phyloP scores from a whole-genome alignment of 2,797 vertebrate genomes.

The Falco columbarius region DNA sequence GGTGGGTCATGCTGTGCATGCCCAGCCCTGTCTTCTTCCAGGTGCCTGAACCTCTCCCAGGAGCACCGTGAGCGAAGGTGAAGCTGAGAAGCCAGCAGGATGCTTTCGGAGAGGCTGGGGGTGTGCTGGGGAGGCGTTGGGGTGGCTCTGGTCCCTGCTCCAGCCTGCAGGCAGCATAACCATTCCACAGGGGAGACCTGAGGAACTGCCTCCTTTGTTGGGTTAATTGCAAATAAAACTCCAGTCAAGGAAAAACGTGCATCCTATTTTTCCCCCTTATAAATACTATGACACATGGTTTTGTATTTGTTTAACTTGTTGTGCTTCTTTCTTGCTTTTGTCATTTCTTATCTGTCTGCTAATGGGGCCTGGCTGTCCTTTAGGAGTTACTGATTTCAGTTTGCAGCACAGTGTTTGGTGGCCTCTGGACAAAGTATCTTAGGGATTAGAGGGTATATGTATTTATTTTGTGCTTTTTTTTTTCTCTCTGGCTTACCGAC shows the following conservation, averaged over 20 bases:
- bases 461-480: not conserved
- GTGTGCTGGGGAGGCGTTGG: not conserved
- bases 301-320: not conserved
- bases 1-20: no score
- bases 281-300: rapidly evolving
- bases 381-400: not conserved
- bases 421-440: conserved; percentile 1
- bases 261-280: rapidly evolving
- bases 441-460: not conserved
- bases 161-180: not conserved
- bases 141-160: rapidly evolving
- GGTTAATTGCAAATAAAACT: not conserved
- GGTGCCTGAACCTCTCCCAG: not conserved
- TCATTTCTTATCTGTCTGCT: not conserved
- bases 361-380: not conserved
- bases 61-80: rapidly evolving
- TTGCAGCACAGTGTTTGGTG: not conserved
- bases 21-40: not conserved
- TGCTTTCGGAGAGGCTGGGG: not conserved
- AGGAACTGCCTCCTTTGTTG: not conserved
- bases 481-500: conserved; percentile 15
- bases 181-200: rapidly evolving
- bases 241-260: not conserved
- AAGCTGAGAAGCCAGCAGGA: not conserved
- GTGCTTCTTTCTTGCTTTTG: not conserved